Evolutionary conservation across 2,113 vertebrate species (phyloP).

Genomic region (Tympanuchus pallidicinctus): DNA sequence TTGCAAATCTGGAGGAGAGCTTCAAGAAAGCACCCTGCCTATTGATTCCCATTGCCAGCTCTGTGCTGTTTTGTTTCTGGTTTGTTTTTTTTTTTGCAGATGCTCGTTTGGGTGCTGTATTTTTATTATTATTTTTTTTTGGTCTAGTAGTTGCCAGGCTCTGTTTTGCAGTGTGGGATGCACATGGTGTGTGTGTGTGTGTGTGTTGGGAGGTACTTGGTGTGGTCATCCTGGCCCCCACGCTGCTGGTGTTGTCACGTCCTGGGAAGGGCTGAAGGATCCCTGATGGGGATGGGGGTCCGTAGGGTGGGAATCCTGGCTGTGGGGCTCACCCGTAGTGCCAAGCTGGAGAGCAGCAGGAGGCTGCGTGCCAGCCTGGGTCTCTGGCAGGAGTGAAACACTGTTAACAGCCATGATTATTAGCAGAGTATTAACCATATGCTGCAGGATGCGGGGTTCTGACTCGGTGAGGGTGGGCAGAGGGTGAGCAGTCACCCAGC

Average conservation of each 20-base stretch:
- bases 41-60: rapidly evolving
- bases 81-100: not conserved
- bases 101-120: not conserved
- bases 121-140: not conserved
- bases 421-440: conserved; percentile 73
- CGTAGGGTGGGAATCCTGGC: not conserved
- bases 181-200: not conserved
- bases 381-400: conserved; percentile 49
- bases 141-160: not conserved
- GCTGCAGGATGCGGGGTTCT: conserved; percentile 31
- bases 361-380: conserved; percentile 29
- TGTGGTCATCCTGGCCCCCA: rapidly evolving
- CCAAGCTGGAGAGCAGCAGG: not conserved
- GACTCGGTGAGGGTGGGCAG: conserved; percentile 7
- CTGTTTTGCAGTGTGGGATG: rapidly evolving
- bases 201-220: rapidly evolving
- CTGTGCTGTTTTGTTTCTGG: too few species aligned
- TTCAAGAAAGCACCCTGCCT: not conserved
- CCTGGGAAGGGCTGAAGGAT: not conserved
- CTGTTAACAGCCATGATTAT: conserved; percentile 67
- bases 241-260: rapidly evolving
- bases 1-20: conserved; percentile 1
- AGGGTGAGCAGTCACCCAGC: conserved; percentile 4
- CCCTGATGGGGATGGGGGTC: not conserved
- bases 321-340: not conserved